These are phyloP conservation scores for Drosophila busckii DNA, from an alignment of 1,140 invertebrate genomes.

Conservation along the genomic window DNA sequence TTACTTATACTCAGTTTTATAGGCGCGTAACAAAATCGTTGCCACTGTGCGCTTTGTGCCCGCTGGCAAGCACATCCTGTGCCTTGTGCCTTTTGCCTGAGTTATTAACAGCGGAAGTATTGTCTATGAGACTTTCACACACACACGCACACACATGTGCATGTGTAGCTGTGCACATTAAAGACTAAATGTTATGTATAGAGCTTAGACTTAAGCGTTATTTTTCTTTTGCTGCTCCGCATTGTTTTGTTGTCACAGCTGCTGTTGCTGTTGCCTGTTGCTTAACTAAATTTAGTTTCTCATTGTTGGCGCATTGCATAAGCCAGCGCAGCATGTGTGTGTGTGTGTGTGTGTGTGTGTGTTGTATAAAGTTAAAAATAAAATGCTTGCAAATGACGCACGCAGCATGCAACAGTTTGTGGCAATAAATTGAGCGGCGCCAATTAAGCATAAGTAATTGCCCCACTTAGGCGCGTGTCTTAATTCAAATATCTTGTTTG, in stretches of 20 bases:
- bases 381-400: too few relatives aligned
- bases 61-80: conserved; percentile 49
- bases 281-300: too few relatives aligned
- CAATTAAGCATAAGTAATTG: conserved; percentile 56
- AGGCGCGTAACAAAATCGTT: too few relatives aligned
- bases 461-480: conserved; percentile 33
- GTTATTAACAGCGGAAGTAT: conserved; percentile 62
- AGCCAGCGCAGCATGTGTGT: too few relatives aligned
- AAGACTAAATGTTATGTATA: conserved; percentile 51
- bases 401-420: too few relatives aligned
- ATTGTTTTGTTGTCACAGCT: not conserved
- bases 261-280: not conserved
- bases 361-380: too few relatives aligned
- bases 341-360: too few relatives aligned
- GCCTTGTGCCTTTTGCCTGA: conserved; percentile 2
- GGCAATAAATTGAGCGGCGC: too few relatives aligned
- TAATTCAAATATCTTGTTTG: conserved; percentile 40
- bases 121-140: conserved; percentile 22
- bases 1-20: too few relatives aligned
- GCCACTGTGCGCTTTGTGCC: conserved; percentile 31
- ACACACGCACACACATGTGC: not conserved
- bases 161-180: conserved; percentile 7
- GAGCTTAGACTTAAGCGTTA: conserved; percentile 25
- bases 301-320: too few relatives aligned
- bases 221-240: conserved; percentile 4